Percentiles rank a stretch among this genome's conserved stretches.
Evolutionary conservation across 2,888 invertebrate species (phyloP).

Genomic region (Aleiodes leptofemur): DNA sequence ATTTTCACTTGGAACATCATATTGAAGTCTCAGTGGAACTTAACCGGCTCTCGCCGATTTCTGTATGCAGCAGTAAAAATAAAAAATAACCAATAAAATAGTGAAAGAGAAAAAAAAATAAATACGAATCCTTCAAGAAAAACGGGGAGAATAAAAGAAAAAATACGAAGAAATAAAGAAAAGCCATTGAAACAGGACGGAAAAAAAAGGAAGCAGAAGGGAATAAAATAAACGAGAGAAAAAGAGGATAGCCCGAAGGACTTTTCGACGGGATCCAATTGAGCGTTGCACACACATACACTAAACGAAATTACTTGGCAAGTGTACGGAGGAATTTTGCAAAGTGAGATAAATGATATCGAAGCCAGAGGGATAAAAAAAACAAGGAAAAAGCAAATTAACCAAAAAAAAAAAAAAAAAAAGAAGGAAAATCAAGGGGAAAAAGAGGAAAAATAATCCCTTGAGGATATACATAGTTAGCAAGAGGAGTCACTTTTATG

Average conservation of each 20-base stretch:
- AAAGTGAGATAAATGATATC: constrained; percentile 25
- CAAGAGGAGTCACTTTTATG: neutral
- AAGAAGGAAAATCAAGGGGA: constrained; percentile 2
- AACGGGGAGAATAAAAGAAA: neutral
- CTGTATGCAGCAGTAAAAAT: neutral
- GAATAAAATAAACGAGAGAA: constrained; percentile 6
- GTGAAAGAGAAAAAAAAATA: neutral
- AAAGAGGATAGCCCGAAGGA: constrained; percentile 1
- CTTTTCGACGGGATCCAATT: constrained; percentile 17
- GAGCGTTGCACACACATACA: neutral
- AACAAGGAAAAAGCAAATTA: neutral
- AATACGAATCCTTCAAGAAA: neutral
- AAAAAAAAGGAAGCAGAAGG: constrained; percentile 1
- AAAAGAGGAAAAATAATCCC: neutral
- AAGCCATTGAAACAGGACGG: neutral
- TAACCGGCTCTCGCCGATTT: neutral
- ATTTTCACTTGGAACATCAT: no score
- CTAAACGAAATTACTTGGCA: constrained; percentile 15
- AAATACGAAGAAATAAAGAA: neutral
- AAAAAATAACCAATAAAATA: neutral
- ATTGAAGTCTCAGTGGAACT: neutral
- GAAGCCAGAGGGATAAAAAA: neutral
- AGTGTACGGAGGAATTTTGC: constrained; percentile 16
- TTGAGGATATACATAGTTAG: constrained; percentile 7
- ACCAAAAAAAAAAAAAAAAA: constrained; percentile 3